Conservation (phyloP, 2,888 invertebrate species). For the Agrilus cyanescens region DNA sequence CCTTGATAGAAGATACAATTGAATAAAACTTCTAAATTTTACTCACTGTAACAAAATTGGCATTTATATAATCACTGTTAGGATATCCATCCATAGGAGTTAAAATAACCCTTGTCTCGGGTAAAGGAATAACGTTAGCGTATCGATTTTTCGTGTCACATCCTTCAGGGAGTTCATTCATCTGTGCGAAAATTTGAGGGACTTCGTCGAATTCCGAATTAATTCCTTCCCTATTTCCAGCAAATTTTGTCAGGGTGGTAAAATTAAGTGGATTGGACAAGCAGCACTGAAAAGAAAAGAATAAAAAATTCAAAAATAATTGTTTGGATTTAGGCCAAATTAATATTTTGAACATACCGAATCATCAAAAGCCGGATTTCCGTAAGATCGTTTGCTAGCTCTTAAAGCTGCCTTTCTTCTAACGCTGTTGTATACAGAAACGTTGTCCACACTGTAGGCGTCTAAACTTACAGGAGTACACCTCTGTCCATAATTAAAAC, state of each 20-base stretch:
- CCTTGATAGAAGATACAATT: conserved; percentile 1
- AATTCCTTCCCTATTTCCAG: conserved; percentile 57
- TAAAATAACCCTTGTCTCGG: conserved; percentile 77
- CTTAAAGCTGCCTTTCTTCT: conserved; percentile 61
- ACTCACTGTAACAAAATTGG: conserved; percentile 81
- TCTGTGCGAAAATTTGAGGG: conserved; percentile 63
- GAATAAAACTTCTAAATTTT: not conserved
- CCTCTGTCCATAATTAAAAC: conserved; percentile 71
- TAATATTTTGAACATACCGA: conserved; percentile 44
- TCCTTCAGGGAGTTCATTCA: conserved; percentile 75
- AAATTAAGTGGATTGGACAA: conserved; percentile 68
- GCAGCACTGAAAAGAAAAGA: conserved; percentile 38
- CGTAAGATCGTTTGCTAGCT: conserved; percentile 76
- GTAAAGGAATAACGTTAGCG: conserved; percentile 89
- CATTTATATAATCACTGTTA: conserved; percentile 84
- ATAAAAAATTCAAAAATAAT: not conserved
- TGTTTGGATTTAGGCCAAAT: not conserved
- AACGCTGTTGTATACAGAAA: conserved; percentile 68
- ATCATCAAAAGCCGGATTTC: conserved; percentile 85
- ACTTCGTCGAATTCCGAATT: conserved; percentile 73
- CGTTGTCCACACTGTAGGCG: conserved; percentile 81
- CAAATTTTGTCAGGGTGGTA: conserved; percentile 63
- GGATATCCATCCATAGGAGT: conserved; percentile 60
- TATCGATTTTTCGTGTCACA: conserved; percentile 86
- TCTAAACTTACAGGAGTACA: conserved; percentile 82